Base-by-base conservation (phyloP, 2,113 vertebrate genomes). In the Azemiops feae region DNA sequence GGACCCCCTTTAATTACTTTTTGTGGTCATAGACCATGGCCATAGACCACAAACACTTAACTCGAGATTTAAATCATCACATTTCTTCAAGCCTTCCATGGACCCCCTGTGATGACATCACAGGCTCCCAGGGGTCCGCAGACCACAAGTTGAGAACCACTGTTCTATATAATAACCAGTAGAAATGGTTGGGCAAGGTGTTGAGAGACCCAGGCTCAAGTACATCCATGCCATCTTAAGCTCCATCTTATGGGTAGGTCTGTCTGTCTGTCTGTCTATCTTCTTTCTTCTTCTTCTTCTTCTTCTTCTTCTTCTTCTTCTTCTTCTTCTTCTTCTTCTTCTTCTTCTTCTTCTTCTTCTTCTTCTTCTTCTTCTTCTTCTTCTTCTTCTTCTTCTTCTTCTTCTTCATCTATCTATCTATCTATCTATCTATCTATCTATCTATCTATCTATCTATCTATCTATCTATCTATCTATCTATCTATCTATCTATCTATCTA, bases 71-170 rank as follows among this genome's bases (percentile, higher is more conserved):
- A 64, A 64, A 64, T 64, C 27, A 5, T 30, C 30, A 30, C 60
- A 64, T 64, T n/a, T 64, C 60, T 64, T 64, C 60, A 64, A n/a
- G 27, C 12, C 60, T 64, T 64, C 11, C 27, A 14, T 1, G 4
- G 4, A n/a, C 60, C 60, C 60, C 8, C 27, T 64, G 11, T 64
- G 60, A 64, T 64, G 27, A n/a, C 11, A 64, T 64, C 4, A 0
- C 27, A 27, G 1, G 10, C 1, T 10, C 58, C 25, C 58, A 60
- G 58, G 58, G 3, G 0, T 12, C 3, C 7, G 11, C 0, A 1
- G 27, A 64, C 60, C 27, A n/a, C 60, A 74, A n/a, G 30, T 74
- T 74, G n/a, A 74, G 64, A 74, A 74, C 30, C 30, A 74, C 14
- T 74, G 30, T 14, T n/a, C 5, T 74, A 34, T 74, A 74, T 74